Base-by-base conservation (phyloP, 2,113 vertebrate genomes). In the Procavia capensis region DNA sequence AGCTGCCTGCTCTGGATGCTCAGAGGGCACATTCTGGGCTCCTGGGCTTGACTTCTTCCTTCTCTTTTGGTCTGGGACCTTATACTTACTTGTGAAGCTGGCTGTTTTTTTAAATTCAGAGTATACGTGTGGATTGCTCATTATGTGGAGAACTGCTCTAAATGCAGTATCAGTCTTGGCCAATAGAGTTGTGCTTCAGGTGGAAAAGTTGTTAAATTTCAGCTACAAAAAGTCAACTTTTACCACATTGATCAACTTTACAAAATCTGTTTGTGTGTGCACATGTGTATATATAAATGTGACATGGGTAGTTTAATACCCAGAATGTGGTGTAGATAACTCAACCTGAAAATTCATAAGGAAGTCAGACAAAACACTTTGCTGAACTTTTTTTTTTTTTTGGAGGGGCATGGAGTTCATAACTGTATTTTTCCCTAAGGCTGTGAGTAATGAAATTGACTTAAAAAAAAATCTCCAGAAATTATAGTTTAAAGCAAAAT, bases 61-160 rank as follows among this genome's bases (percentile, higher is more conserved):
- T 66, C 6, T 74, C 78, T 22, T 39, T 22, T 83, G 41, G 24
- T 76, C 47, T 81, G n/a, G 14, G n/a, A 95, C 84, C 95, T 66
- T 90, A 84, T 34, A 54, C 70, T 93, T 47, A 84, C 43, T 85
- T 85, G 22, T 91, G 45, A 79, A 93, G 54, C 85, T 89, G 54
- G 41, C 36, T 82, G n/a, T 87, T 39, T 41, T 82, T 22, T 94
- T 72, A 82, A 86, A 50, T 92, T 92, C 54, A 59, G 6, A 90
- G 57, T 86, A 29, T 92, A 39, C 70, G 81, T 89, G 82, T 59
- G 70, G 43, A 66, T 87, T 74, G 70, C 22, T 74, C 89, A 63
- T 10, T 76, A 36, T 43, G 61, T 85, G 16, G n/a, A 88, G 74
- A 93, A 25, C 24, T 39, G 9, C 41, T 85, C 7, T 78, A 74